Evolutionary conservation across 2,888 invertebrate species (phyloP).

Genomic region (Athalia rosae): DNA sequence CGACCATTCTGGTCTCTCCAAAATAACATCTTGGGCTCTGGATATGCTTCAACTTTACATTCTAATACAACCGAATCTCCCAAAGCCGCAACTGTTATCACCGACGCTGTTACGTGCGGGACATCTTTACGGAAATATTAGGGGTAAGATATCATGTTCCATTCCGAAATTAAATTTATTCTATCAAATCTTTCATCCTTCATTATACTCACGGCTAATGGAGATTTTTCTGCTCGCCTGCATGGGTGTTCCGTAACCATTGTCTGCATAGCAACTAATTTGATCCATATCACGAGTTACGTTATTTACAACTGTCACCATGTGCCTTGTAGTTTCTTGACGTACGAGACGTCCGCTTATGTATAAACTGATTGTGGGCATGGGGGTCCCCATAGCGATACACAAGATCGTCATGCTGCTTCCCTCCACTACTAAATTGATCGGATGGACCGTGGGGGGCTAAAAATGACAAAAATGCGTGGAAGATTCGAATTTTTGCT

Average conservation of each 20-base stretch:
- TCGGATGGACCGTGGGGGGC: constrained; percentile 90
- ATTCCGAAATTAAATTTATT: not conserved
- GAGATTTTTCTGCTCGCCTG: constrained; percentile 87
- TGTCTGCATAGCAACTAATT: constrained; percentile 91
- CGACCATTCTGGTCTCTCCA: constrained; percentile 86
- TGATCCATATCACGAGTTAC: constrained; percentile 90
- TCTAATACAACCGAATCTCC: constrained; percentile 86
- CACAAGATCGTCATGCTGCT: constrained; percentile 91
- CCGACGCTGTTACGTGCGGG: constrained; percentile 85
- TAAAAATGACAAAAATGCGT: constrained; percentile 66
- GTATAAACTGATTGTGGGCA: constrained; percentile 89
- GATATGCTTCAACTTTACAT: constrained; percentile 86
- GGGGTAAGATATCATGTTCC: constrained; percentile 2
- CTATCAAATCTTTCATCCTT: not conserved
- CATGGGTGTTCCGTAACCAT: constrained; percentile 91
- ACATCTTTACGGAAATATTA: constrained; percentile 76
- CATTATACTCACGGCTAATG: constrained; percentile 83
- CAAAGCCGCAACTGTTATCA: constrained; percentile 84
- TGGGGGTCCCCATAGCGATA: constrained; percentile 89
- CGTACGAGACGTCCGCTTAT: constrained; percentile 87
- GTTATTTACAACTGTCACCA: constrained; percentile 91
- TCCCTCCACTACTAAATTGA: constrained; percentile 88
- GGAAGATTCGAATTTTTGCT: not conserved
- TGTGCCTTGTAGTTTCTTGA: constrained; percentile 87
- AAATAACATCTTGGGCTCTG: constrained; percentile 87